Evolutionary conservation across 2,113 vertebrate species (phyloP), one percentile per base, ranked within the genome.

Genomic region (Indicator maculatus): DNA sequence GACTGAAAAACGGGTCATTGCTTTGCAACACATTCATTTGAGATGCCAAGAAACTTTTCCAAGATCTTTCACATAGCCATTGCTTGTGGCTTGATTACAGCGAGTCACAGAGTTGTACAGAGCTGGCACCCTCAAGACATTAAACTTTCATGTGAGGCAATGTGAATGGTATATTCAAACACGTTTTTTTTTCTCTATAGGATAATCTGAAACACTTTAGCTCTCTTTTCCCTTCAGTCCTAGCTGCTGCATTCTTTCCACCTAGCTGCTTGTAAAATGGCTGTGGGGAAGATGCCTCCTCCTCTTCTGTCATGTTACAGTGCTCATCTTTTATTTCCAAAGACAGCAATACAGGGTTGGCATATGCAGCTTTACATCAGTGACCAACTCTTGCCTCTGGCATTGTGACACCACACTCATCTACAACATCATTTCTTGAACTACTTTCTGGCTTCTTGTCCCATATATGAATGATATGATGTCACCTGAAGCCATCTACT

Each of bases 21-120:
- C 63, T 87, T 77, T 87, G 71, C 60, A 80, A 71, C 64, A 58
- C 60, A 76, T 50, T 61, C 61, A n/a, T 24, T 64, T 30, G 67
- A 88, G 44, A 61, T 64, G 81, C 79, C 89, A 96, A 89, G 79
- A 91, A 93, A 83, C 82, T 96, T 96, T 87, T 87, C 89, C 72
- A 87, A 91, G 78, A 53, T 89, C 83, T 77, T 78, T 91, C 86
- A 86, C 41, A n/a, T 50, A 67, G 45, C 31, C 58, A 60, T 78
- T 86, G 83, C 76, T 95, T 59, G 75, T 96, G 93, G 64, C 83
- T 93, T 61, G 80, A 86, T 88, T 88, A 70, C 56, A 94, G 33
- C 33, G 86, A 86, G 50, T 55, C 1, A 4, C 60, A 63, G 75
- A 78, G 71, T n/a, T 52, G 33, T 61, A 39, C 23, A 58, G 59